Evolutionary conservation across 2,888 invertebrate species (phyloP).

Genomic region (Ceraclea dissimilis): DNA sequence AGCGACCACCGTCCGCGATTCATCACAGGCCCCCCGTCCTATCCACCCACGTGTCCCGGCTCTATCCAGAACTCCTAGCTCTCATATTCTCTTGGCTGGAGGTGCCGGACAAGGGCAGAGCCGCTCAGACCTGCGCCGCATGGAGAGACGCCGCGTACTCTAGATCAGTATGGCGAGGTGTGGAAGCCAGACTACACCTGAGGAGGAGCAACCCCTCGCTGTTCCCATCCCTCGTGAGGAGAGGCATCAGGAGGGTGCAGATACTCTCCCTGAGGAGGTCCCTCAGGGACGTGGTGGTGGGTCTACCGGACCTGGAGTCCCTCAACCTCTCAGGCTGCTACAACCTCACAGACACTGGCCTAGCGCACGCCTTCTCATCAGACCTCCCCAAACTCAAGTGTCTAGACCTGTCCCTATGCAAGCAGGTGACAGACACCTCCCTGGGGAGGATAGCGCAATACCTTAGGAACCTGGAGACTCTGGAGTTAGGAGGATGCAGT

Average conservation of each 20-base stretch:
- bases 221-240: conserved; percentile 75
- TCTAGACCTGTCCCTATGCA: conserved; percentile 85
- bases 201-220: conserved; percentile 75
- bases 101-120: conserved; percentile 81
- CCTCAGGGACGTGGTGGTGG: conserved; percentile 76
- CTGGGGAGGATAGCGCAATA: conserved; percentile 78
- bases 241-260: conserved; percentile 85
- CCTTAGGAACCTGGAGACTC: conserved; percentile 74
- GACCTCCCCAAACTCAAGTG: conserved; percentile 70
- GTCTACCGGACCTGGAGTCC: conserved; percentile 79
- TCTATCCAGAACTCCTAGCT: conserved; percentile 88
- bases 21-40: conserved; percentile 35
- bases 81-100: conserved; percentile 86
- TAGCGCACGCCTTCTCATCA: conserved; percentile 73
- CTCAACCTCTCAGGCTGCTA: conserved; percentile 89
- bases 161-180: conserved; percentile 89
- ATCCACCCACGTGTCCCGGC: conserved; percentile 73
- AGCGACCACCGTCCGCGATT: conserved; percentile 31
- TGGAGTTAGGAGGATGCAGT: conserved; percentile 88
- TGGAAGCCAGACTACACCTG: conserved; percentile 85
- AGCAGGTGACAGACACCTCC: conserved; percentile 90
- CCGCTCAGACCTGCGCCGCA: conserved; percentile 79
- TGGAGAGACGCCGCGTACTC: conserved; percentile 93
- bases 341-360: conserved; percentile 80
- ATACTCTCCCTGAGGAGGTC: conserved; percentile 78